Base-by-base conservation (phyloP, 2,797 vertebrate genomes). In the Propithecus perrieri region DNA sequence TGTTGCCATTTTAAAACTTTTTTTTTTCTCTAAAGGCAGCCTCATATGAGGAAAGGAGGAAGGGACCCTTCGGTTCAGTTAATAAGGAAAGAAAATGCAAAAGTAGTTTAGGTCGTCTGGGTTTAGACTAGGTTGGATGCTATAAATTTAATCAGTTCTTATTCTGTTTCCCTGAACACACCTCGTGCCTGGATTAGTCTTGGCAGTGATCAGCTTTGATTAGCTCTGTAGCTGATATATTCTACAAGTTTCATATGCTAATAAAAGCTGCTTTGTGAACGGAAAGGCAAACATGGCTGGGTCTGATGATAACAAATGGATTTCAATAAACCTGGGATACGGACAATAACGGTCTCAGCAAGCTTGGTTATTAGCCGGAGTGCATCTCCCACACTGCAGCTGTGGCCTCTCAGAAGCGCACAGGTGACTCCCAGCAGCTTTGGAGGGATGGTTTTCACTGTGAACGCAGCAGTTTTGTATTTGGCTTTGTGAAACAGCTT, bases 291-390 rank as follows among this genome's bases (percentile, higher is more conserved):
- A n/a, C 33, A 1, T 1, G 24, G 28, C 35, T 28, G 81, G 35
- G 18, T 1, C 2, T 61, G 6, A 4, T 0, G 13, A n/a, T 65
- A 65, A 38, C 10, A 41, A 17, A 15, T 2, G 1, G 17, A 38
- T 24, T 38, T 26, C 88, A 26, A 5, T 1, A 38, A 30, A 2
- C 41, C 22, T 26, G 28, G 3, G 43, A 13, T 2, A 0, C 18
- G 12, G 5, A 15, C 30, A 14, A 14, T 0, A 22, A 35, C 5
- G 0, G 26, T 24, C 10, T 50, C 0, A 2, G 24, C n/a, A 0
- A 57, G 61, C 11, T 0, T 8, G 55, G 38, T 6, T 24, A 33
- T 55, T 30, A 30, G 46, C 4, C 8, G 8, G 83, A 26, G 8
- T 28, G 1, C 12, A 1, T 12, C 50, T 12, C 80, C 46, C n/a